These are phyloP conservation scores for Bubalus kerabau DNA, from an alignment of 2,113 vertebrate species.

Conservation along the genomic window DNA sequence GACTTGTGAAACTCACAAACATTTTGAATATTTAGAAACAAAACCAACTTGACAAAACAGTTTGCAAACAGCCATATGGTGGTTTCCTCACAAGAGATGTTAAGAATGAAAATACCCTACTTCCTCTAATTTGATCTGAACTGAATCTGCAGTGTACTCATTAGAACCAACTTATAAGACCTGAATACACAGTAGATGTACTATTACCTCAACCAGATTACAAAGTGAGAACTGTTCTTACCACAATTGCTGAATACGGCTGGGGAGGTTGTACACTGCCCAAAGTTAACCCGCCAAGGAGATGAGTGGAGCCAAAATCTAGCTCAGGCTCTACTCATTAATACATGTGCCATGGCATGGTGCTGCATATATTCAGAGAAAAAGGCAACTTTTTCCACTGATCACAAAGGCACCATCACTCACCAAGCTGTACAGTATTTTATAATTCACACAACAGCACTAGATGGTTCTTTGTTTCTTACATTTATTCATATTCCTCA, in stretches of 20 bases:
- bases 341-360: neutral
- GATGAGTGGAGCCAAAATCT: neutral
- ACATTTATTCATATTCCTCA: neutral
- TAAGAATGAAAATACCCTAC: conserved; percentile 13
- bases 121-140: neutral
- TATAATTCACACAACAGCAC: neutral
- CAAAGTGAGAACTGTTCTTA: neutral
- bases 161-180: neutral
- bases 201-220: neutral
- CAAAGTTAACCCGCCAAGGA: neutral
- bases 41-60: conserved; percentile 45
- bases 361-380: neutral
- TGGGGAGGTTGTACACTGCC: neutral
- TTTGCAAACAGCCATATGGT: conserved; percentile 59
- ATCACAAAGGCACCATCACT: neutral
- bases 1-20: conserved; percentile 28
- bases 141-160: neutral
- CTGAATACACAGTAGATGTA: neutral
- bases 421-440: neutral
- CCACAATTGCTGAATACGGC: neutral
- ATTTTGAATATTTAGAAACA: conserved; percentile 45
- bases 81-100: conserved; percentile 11
- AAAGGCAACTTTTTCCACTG: neutral
- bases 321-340: neutral
- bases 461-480: neutral